Base-by-base conservation (phyloP, 2,888 invertebrate species). In the Acanthosepion lycidas region DNA sequence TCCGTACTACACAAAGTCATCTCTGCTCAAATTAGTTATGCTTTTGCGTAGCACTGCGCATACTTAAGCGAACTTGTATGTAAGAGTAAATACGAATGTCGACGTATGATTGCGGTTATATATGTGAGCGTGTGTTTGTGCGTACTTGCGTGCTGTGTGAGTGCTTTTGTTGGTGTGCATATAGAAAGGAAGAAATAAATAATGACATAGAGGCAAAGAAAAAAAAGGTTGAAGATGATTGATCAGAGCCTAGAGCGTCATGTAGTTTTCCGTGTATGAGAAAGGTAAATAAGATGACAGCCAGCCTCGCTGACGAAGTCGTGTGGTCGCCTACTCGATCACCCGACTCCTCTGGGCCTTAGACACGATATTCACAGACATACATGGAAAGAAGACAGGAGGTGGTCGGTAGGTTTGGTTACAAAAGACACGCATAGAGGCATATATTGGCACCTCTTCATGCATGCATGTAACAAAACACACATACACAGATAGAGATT, bases 161-260 rank as follows among this genome's bases (percentile, higher is more conserved):
- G 12, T 15, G 12, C n/a, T 28, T 78, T 1, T n/a, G 18, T 78
- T 8, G 1, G 78, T 15, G n/a, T 6, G 78, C 6, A 15, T 42
- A 42, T 42, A 42, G 42, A 42, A 42, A 42, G 42, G 42, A 42
- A 42, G 42, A 42, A 42, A 42, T 42, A 42, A 42, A 42, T 42
- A 42, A 78, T 28, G 20, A 59, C 23, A 23, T 20, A 20, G 20
- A 15, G 42, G 42, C 2, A 42, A 26, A 23, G 23, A 23, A 59
- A 26, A 59, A 42, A 42, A 92, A 8, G 48, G 28, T 42, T 15
- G 53, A 28, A n/a, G 42, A 93, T 15, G 48, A 49, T 93, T 42
- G 53, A 93, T 93, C 78, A 33, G 78, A 33, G 78, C 78, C 78
- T 78, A 78, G n/a, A 78, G 78, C n/a, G n/a, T 78, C 78, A 78